A percentile compares a stretch with the other conserved stretches of the same genome.
phyloP scores from a whole-genome alignment of 2,797 vertebrate genomes.

The Potorous gilbertii region DNA sequence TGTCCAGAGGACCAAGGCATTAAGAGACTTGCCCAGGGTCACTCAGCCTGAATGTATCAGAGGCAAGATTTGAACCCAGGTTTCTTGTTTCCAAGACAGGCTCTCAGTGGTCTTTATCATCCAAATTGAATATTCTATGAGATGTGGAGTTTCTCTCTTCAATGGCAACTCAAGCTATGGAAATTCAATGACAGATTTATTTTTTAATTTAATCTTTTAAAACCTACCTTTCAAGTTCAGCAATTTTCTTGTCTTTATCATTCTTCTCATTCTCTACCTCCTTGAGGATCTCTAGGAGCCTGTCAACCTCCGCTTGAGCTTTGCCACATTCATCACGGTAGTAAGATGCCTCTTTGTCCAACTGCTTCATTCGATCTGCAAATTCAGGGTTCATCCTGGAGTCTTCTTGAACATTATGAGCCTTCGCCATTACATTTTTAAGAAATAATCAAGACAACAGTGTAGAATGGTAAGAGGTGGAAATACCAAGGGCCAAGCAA shows the following conservation, averaged over 20 bases:
- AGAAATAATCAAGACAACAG: constrained; percentile 76
- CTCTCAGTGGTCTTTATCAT: not conserved
- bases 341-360: constrained; percentile 94
- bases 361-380: constrained; percentile 91
- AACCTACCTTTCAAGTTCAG: constrained; percentile 94
- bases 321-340: constrained; percentile 94
- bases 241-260: constrained; percentile 94
- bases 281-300: constrained; percentile 93
- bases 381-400: constrained; percentile 92
- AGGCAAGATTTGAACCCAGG: not conserved
- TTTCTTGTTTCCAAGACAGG: not conserved
- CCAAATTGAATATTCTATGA: not conserved
- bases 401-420: constrained; percentile 90
- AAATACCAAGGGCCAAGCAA: constrained; percentile 58
- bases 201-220: not conserved
- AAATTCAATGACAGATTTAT: not conserved
- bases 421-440: constrained; percentile 87
- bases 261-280: constrained; percentile 94
- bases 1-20: not conserved
- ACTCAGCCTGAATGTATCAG: not conserved
- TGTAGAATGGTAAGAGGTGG: constrained; percentile 56
- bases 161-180: not conserved
- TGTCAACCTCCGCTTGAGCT: constrained; percentile 94
- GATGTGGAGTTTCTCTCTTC: not conserved
- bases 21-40: not conserved